A percentile compares a stretch with the other conserved stretches of the same genome.
Conservation (phyloP, 2,888 invertebrate genomes). For the Nomada fucata region DNA sequence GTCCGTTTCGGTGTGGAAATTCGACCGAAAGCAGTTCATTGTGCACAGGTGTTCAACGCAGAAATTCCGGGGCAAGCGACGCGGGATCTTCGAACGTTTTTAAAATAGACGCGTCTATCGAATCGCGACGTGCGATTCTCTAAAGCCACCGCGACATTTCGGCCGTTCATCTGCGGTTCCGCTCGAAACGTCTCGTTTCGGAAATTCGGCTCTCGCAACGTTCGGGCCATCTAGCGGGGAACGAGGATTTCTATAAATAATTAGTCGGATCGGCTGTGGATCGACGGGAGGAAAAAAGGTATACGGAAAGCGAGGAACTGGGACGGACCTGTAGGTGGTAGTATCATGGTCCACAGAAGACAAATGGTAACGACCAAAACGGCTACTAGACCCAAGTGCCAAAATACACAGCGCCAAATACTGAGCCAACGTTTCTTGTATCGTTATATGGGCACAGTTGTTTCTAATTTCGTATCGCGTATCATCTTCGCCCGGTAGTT, state of each 20-base stretch:
- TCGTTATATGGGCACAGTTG: constrained; percentile 55
- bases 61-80: neutral
- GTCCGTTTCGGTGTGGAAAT: neutral
- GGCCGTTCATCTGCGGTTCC: no score
- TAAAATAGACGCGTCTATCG: neutral
- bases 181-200: neutral
- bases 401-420: constrained; percentile 63
- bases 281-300: constrained; percentile 22
- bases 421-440: constrained; percentile 61
- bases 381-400: constrained; percentile 59
- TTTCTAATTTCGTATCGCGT: constrained; percentile 57
- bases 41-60: no score
- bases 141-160: no score
- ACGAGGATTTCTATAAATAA: constrained; percentile 33
- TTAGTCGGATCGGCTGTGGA: constrained; percentile 5
- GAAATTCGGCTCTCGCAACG: no score
- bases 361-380: constrained; percentile 64
- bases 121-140: no score
- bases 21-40: constrained; percentile 15
- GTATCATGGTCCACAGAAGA: constrained; percentile 62
- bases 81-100: neutral
- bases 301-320: constrained; percentile 32
- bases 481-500: constrained; percentile 37
- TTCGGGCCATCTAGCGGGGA: constrained; percentile 19
- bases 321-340: constrained; percentile 31